Conservation (phyloP, 2,113 vertebrate genomes). For the Pachypanchax playfairii region DNA sequence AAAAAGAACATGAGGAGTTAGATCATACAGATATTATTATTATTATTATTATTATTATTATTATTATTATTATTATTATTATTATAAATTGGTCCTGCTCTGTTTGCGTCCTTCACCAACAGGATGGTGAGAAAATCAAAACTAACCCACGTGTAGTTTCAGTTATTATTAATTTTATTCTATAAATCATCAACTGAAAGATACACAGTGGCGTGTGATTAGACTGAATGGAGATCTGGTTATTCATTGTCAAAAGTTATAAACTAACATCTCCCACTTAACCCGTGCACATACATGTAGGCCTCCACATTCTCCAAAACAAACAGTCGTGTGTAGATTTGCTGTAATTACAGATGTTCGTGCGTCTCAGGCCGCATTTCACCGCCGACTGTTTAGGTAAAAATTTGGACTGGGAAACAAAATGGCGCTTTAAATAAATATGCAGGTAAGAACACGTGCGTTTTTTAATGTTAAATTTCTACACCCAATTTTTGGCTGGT, state of each 20-base stretch:
- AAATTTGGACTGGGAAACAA: neutral
- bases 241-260: conserved; percentile 94
- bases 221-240: conserved; percentile 89
- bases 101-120: neutral
- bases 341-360: conserved; percentile 59
- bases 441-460: neutral
- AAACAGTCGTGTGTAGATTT: conserved; percentile 76
- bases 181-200: conserved; percentile 99
- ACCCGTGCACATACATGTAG: conserved; percentile 71
- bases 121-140: conserved; percentile 66
- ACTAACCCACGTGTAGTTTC: conserved; percentile 89
- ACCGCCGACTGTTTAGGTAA: too few species aligned
- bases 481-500: too few species aligned
- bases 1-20: neutral
- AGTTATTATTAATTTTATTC: conserved; percentile 97
- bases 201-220: conserved; percentile 91
- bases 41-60: conserved; percentile 9
- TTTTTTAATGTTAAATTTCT: neutral
- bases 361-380: conserved; percentile 33
- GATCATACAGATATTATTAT: neutral
- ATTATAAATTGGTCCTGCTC: neutral
- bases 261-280: conserved; percentile 82
- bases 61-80: neutral
- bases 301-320: conserved; percentile 77
- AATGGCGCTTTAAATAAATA: neutral